A percentile compares a stretch with the other conserved stretches of the same genome.
These are phyloP conservation scores for Hecatera dysodea DNA, from an alignment of 2,888 invertebrate genomes.

Conservation along the genomic window DNA sequence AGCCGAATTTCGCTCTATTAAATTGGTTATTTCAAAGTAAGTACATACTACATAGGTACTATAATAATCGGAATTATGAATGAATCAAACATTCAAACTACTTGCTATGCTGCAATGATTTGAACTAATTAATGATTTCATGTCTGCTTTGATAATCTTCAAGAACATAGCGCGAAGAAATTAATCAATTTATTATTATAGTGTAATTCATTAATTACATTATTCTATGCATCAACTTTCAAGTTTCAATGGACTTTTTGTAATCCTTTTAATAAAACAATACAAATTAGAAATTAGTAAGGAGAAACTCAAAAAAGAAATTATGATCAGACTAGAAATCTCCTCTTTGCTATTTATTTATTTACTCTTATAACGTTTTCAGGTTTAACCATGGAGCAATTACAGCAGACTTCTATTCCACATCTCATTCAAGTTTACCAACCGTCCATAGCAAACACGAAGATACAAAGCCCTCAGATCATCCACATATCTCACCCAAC, in stretches of 20 bases:
- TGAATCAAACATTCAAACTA: neutral
- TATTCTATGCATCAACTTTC: too few species aligned
- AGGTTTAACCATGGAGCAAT: constrained; percentile 79
- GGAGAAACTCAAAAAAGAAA: neutral
- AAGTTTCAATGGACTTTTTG: too few species aligned
- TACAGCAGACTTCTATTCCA: constrained; percentile 78
- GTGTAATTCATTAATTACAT: too few species aligned
- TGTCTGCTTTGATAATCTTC: neutral
- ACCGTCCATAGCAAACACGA: constrained; percentile 71
- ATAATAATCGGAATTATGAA: neutral
- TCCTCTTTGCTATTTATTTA: neutral
- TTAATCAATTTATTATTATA: neutral
- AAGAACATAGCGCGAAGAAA: neutral
- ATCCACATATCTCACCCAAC: constrained; percentile 81
- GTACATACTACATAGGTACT: neutral
- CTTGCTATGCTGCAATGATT: neutral
- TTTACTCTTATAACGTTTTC: constrained; percentile 31
- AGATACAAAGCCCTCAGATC: constrained; percentile 77
- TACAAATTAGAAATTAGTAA: neutral
- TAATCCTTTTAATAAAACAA: neutral
- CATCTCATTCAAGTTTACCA: constrained; percentile 85
- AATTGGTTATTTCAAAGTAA: constrained; percentile 1
- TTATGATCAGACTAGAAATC: neutral
- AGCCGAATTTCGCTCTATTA: neutral
- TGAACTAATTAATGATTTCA: neutral